A percentile compares a stretch with the other conserved stretches of the same genome.
phyloP scores from a whole-genome alignment of 2,888 invertebrate genomes.

The Zaprionus lineosus region DNA sequence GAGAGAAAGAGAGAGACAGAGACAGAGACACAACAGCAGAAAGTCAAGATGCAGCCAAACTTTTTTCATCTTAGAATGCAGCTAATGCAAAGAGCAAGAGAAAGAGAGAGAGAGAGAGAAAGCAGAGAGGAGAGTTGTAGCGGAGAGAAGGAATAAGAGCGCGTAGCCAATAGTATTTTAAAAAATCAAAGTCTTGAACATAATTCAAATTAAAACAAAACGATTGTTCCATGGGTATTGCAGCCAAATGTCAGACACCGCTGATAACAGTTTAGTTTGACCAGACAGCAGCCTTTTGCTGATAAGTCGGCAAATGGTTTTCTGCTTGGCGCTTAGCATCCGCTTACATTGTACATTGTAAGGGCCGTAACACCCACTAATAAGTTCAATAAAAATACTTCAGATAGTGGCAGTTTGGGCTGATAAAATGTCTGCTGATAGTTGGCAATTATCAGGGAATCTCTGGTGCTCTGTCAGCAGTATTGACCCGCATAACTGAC shows the following conservation, averaged over 20 bases:
- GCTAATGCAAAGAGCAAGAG: background rate
- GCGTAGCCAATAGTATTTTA: too few species aligned
- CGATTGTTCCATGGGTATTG: conserved; percentile 32
- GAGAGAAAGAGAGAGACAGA: background rate
- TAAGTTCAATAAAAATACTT: background rate
- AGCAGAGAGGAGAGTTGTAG: too few species aligned
- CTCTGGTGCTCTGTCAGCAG: too few species aligned
- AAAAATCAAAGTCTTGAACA: too few species aligned
- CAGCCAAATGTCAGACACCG: conserved; percentile 44
- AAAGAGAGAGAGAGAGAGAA: background rate
- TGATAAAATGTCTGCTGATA: conserved; percentile 25
- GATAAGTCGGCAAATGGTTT: conserved; percentile 34
- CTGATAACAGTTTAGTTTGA: conserved; percentile 35
- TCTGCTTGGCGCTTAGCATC: conserved; percentile 25
- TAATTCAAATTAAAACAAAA: background rate
- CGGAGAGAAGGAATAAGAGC: too few species aligned
- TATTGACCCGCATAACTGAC: conserved; percentile 51
- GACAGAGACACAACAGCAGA: background rate
- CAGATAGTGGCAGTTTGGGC: background rate
- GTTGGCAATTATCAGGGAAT: too few species aligned
- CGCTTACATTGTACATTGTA: conserved; percentile 40
- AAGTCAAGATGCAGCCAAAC: too few species aligned
- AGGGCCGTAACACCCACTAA: background rate
- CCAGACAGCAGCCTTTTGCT: conserved; percentile 17
- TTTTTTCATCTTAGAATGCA: too few species aligned